phyloP scores from a whole-genome alignment of 2,797 vertebrate genomes.

The Muraenolepis orangiensis region DNA sequence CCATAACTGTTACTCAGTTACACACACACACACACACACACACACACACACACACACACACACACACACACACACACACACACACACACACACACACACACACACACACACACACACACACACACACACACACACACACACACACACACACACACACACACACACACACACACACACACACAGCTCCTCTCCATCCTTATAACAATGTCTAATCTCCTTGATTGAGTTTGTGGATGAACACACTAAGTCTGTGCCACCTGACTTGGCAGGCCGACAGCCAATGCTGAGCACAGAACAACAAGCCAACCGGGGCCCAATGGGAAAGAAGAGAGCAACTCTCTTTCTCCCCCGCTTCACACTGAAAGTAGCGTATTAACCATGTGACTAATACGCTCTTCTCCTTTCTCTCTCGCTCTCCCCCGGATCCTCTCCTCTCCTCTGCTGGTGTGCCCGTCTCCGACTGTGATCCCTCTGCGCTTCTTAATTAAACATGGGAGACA shows the following conservation, averaged over 20 bases:
- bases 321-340: no score
- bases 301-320: no score
- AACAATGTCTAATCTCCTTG: background rate
- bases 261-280: no score
- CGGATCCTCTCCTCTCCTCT: no score
- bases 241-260: no score
- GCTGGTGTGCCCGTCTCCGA: slow-evolving; percentile 6
- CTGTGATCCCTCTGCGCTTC: slow-evolving; percentile 55
- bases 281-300: no score
- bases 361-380: background rate
- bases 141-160: background rate
- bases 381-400: background rate
- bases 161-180: background rate
- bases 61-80: no score
- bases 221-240: background rate
- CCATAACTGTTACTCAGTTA: no score
- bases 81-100: background rate
- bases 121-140: background rate
- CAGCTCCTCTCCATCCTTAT: background rate
- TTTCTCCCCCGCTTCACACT: no score
- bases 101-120: background rate
- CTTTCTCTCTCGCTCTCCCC: no score
- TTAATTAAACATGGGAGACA: slow-evolving; percentile 63
- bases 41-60: no score
- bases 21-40: no score